Conservation (phyloP, 2,888 invertebrate species). For the Epsilonema sp. region DNA sequence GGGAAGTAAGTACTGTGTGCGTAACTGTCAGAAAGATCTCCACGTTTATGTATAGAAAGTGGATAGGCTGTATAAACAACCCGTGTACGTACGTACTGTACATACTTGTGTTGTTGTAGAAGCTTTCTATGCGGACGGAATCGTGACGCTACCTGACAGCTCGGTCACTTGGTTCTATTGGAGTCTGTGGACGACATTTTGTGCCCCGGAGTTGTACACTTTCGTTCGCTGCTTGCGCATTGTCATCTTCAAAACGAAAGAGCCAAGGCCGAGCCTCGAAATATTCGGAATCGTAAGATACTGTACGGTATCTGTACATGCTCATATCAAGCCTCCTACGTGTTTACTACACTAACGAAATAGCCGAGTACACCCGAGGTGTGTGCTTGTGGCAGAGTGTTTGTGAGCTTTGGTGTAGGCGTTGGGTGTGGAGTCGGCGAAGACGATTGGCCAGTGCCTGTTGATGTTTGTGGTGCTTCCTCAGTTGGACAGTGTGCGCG, state of each 20-base stretch:
- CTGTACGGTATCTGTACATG: neutral
- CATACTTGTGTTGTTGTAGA: too few relatives aligned
- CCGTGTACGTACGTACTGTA: too few relatives aligned
- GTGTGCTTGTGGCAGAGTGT: too few relatives aligned
- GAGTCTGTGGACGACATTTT: slow-evolving; percentile 8
- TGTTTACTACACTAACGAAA: too few relatives aligned
- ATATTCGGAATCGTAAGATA: slow-evolving; percentile 3
- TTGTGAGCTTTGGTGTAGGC: slow-evolving; percentile 32
- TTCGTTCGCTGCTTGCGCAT: slow-evolving; percentile 9
- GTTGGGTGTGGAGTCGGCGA: slow-evolving; percentile 60
- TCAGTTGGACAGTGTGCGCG: slow-evolving; percentile 70
- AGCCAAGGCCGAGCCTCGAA: slow-evolving; percentile 6
- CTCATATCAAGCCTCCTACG: too few relatives aligned
- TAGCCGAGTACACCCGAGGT: too few relatives aligned
- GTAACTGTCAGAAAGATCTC: too few relatives aligned
- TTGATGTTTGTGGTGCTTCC: slow-evolving; percentile 68
- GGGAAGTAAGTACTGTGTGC: too few relatives aligned
- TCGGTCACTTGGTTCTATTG: slow-evolving; percentile 10
- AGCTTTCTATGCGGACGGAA: neutral
- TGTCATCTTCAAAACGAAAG: slow-evolving; percentile 6
- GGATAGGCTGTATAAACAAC: too few relatives aligned
- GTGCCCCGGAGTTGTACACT: slow-evolving; percentile 9
- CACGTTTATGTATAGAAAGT: too few relatives aligned
- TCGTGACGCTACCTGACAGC: neutral
- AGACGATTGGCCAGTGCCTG: slow-evolving; percentile 59